Percentiles rank a stretch among this genome's conserved stretches.
Conservation (phyloP, 1,140 invertebrate genomes). For the Drosophila biarmipes region DNA sequence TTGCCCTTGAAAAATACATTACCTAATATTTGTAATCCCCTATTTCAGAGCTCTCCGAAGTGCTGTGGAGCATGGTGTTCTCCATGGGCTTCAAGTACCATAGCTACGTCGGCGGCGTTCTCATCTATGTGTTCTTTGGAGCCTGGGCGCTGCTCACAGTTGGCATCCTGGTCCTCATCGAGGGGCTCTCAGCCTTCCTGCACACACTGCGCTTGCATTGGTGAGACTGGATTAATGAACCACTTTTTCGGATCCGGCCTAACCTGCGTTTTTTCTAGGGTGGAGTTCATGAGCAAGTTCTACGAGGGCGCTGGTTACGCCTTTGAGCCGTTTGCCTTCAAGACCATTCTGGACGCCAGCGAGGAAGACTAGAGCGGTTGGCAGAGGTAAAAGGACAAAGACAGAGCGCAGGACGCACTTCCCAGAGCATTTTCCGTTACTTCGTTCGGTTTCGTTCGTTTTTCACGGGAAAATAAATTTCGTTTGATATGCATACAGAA, state of each 20-base stretch:
- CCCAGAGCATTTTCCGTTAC: constrained; percentile 35
- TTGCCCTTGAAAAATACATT: background rate
- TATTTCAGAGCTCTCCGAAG: constrained; percentile 92
- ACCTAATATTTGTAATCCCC: background rate
- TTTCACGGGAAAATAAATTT: constrained; percentile 59
- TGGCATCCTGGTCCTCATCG: constrained; percentile 98
- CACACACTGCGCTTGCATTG: constrained; percentile 99
- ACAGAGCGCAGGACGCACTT: constrained; percentile 57
- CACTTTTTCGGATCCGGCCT: constrained; percentile 66
- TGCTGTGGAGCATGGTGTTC: constrained; percentile 95
- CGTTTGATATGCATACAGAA: constrained; percentile 64
- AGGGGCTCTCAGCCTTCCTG: constrained; percentile 98
- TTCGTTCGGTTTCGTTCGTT: constrained; percentile 19
- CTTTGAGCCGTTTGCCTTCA: constrained; percentile 97
- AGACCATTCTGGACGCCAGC: constrained; percentile 89
- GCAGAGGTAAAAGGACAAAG: background rate
- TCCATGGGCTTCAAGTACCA: constrained; percentile 49
- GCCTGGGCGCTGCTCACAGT: constrained; percentile 95
- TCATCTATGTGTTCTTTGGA: constrained; percentile 91
- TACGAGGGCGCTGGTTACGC: constrained; percentile 94
- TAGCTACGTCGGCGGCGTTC: constrained; percentile 48
- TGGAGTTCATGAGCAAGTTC: constrained; percentile 99
- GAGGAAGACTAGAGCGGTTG: constrained; percentile 37
- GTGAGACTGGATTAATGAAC: constrained; percentile 87
- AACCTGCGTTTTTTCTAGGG: constrained; percentile 87